phyloP scores from a whole-genome alignment of 2,797 vertebrate species.

The Gobionotothen gibberifrons region DNA sequence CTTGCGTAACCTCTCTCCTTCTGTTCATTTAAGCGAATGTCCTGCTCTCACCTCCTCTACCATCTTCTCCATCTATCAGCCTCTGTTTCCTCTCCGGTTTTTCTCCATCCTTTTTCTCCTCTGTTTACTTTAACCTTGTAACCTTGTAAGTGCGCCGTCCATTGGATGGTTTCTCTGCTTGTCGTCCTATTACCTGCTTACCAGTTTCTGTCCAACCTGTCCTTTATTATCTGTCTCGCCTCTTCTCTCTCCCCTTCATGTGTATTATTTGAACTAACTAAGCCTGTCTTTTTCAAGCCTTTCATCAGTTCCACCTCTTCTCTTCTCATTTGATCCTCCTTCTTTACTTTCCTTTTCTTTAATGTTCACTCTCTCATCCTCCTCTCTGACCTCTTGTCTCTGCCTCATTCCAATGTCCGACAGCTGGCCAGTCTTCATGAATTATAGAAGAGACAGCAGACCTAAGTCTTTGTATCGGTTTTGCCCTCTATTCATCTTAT shows the following conservation, averaged over 20 bases:
- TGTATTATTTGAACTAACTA: constrained; percentile 11
- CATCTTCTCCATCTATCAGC: constrained; percentile 40
- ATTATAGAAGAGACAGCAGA: constrained; percentile 67
- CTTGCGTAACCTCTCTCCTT: constrained; percentile 39
- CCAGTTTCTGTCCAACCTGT: constrained; percentile 14
- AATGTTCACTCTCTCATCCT: constrained; percentile 23
- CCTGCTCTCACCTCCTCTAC: constrained; percentile 20
- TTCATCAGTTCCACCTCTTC: constrained; percentile 16
- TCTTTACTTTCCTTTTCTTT: constrained; percentile 8
- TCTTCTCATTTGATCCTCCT: constrained; percentile 36
- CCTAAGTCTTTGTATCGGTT: constrained; percentile 30
- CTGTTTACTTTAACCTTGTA: constrained; percentile 23
- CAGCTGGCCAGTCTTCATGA: constrained; percentile 53
- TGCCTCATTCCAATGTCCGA: constrained; percentile 62
- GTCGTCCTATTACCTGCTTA: constrained; percentile 5
- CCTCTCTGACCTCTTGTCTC: constrained; percentile 59
- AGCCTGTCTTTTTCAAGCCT: constrained; percentile 20
- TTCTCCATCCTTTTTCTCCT: constrained; percentile 9
- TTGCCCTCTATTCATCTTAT: constrained; percentile 36
- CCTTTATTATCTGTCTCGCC: constrained; percentile 25
- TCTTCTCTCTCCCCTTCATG: neutral
- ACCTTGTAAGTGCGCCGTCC: constrained; percentile 21
- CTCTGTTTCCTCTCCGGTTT: neutral
- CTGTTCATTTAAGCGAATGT: constrained; percentile 41
- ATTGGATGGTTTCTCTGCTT: constrained; percentile 6